Evolutionary conservation across 2,113 vertebrate species (phyloP), one percentile per base, ranked within the genome.

Genomic region (Pomatostomus ruficeps): DNA sequence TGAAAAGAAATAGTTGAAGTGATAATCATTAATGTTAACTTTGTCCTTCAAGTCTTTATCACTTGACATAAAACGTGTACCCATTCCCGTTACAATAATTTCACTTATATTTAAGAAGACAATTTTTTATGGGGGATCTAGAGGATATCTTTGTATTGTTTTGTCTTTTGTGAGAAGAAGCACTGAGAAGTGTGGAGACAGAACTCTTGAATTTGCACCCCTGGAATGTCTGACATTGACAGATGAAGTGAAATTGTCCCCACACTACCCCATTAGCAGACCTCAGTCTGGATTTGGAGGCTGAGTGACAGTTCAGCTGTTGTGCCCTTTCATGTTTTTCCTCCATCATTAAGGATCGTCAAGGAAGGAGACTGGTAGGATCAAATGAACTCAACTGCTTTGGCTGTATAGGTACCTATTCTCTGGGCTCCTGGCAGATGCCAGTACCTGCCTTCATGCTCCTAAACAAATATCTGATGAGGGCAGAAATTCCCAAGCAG

Each of bases 11-110:
- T 75, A 67, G 61, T 89, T 46, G 36, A 85, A 95, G 66, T 91
- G 93, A 83, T 89, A 78, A 88, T 89, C 71, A 59, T 78, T 89
- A 76, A 67, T 46, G 73, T 52, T 82, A 91, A 95, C 90, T 97
- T 96, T 29, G 4, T 68, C 61, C 42, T 80, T 35, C 42, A 48
- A 83, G 68, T 88, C 79, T 90, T 93, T 93, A 92, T 89, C 49
- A 63, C 68, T 89, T 63, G 7, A 40, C 14, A 43, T 46, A 88
- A 83, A 75, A 68, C 51, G 38, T 80, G 42, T 36, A 62, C 38
- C 75, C 75, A 55, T 78, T 91, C 26, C 45, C 88, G 2, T 79
- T 89, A 72, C 22, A 59, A 45, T 76, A 73, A 74, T 70, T 88
- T 83, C 35, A 68, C n/a, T 88, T 11, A 19, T 58, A 70, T 35